Percentiles rank a stretch among this genome's conserved stretches.
Conservation (phyloP, 2,113 vertebrate species). For the Tachycineta bicolor region DNA sequence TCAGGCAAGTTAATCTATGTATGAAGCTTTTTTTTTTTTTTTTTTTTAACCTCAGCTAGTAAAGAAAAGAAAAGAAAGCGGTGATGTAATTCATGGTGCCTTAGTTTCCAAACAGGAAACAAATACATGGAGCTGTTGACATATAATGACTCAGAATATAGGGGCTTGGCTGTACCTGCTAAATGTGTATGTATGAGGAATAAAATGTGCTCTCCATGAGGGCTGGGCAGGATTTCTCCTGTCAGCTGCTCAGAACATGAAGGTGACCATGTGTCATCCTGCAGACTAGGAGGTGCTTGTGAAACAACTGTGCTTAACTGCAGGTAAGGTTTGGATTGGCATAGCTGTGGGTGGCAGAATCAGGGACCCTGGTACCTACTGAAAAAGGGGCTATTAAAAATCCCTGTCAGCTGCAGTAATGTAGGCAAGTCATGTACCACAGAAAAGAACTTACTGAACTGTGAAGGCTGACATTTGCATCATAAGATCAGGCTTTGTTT, state of each 20-base stretch:
- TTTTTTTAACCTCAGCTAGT: background rate
- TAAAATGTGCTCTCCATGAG: background rate
- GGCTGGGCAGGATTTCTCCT: background rate
- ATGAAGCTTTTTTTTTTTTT: background rate
- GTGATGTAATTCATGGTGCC: background rate
- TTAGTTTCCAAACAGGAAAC: background rate
- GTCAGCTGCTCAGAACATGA: background rate
- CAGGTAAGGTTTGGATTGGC: background rate
- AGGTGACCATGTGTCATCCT: background rate
- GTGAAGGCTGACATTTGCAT: slow-evolving; percentile 64
- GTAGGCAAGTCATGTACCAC: background rate
- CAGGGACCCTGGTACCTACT: background rate
- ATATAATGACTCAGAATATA: background rate
- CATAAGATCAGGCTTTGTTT: slow-evolving; percentile 64
- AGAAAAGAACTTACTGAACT: slow-evolving; percentile 51
- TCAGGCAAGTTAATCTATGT: background rate
- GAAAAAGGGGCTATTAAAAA: slow-evolving; percentile 1
- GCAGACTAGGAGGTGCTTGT: background rate
- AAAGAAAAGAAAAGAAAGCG: background rate
- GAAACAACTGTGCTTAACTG: background rate
- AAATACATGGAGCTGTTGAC: background rate
- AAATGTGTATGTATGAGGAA: background rate
- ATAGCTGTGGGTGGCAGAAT: background rate
- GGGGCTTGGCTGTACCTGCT: background rate
- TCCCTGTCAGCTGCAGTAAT: background rate